These are phyloP conservation scores for Acanthisitta chloris DNA, from an alignment of 2,113 vertebrate species.

Conservation along the genomic window DNA sequence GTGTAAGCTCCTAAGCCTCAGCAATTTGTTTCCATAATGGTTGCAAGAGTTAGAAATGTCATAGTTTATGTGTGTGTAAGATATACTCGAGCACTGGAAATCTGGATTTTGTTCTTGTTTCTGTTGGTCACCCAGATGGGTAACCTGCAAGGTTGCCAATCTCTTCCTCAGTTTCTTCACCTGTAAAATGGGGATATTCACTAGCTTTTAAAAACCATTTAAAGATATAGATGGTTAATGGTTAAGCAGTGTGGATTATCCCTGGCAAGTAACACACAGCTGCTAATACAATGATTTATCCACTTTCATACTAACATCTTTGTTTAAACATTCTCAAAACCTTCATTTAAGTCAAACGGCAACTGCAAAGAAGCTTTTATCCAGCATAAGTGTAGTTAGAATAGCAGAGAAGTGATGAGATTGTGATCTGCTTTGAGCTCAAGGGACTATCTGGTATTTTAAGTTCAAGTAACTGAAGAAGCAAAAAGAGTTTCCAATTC, in stretches of 20 bases:
- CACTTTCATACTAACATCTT: background rate
- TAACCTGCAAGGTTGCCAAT: background rate
- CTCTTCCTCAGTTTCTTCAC: background rate
- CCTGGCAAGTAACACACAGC: background rate
- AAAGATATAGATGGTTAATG: background rate
- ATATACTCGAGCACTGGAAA: background rate
- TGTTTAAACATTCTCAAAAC: conserved; percentile 11
- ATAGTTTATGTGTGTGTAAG: conserved; percentile 57
- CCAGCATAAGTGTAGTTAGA: background rate
- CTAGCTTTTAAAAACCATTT: background rate
- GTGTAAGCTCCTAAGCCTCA: conserved; percentile 71
- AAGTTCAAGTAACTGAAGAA: background rate
- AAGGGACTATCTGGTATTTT: background rate
- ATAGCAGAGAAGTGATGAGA: background rate
- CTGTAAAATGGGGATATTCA: background rate
- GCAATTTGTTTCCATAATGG: conserved; percentile 56
- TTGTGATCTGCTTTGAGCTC: background rate
- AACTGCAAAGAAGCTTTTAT: conserved; percentile 15
- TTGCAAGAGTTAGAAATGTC: conserved; percentile 32
- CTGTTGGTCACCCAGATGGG: background rate
- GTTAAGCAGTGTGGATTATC: background rate
- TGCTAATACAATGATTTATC: background rate
- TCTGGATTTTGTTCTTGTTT: background rate
- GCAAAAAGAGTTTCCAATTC: conserved; percentile 14
- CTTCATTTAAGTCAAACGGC: conserved; percentile 9